Evolutionary conservation across 2,888 invertebrate species (phyloP), one percentile per base, ranked within the genome.

Genomic region (Heliconius sara): DNA sequence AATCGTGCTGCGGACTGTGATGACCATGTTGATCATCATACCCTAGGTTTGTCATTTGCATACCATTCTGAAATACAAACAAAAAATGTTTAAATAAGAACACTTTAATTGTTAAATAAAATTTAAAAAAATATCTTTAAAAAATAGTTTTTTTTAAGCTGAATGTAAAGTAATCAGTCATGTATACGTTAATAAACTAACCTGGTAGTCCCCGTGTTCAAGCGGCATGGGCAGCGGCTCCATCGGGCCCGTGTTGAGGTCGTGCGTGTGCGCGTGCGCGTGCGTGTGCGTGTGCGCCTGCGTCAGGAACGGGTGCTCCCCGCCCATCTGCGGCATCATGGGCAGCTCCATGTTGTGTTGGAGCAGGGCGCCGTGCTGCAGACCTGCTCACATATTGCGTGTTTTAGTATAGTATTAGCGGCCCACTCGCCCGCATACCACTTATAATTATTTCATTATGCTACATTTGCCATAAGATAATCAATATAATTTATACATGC

Each of bases 1-100:
- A 97, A 88, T 98, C 98, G 86, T 97, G 97, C 83, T 96, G 96
- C 93, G 88, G 97, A 96, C 90, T 96, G 94, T 87, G 96, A 90
- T 85, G 96, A 89, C 85, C 96, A 91, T 90, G 96, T 90, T 89
- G 96, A 92, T 91, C 97, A 85, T 97, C 97, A 88, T 97, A 97
- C 25, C 97, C 97, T 94, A 97, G 96, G 87, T 97, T 97, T 39
- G 97, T 96, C 96, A 85, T 85, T 71, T 85, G 85, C 83, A 85
- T 83, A 34, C 89, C 91, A 84, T 85, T 90, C 93, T 93, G 87
- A 7, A 89, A 91, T 43, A 25, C 80, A 65, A 65, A 30, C 19
- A 27, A 71, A 25, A 47, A 52, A 39, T 39, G 52, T 52, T 22
- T 19, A 52, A 22, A 52, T 52, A 19, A 52, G 19, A 52, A 52